Conservation (phyloP, 1,140 invertebrate genomes). For the Sarcophaga peregrina region DNA sequence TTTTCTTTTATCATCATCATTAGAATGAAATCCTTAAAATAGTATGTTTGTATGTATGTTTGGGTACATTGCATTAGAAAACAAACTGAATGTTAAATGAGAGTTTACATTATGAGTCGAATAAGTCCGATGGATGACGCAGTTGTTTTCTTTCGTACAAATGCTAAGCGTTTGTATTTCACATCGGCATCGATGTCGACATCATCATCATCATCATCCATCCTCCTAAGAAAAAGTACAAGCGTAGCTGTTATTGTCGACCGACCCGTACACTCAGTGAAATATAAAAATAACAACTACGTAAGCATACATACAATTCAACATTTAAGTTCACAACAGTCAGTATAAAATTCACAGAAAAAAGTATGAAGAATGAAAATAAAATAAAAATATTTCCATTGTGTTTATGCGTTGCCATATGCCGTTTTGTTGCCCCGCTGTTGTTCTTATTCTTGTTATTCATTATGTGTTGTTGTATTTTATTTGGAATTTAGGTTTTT, state of each 20-base stretch:
- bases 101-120: background rate
- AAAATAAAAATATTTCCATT: constrained; percentile 39
- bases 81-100: background rate
- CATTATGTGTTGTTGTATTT: background rate
- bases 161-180: background rate
- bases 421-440: constrained; percentile 31
- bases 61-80: too few relatives aligned
- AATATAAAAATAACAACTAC: constrained; percentile 14
- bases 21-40: background rate
- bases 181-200: background rate
- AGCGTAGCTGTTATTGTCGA: background rate
- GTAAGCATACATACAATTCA: constrained; percentile 1
- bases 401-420: constrained; percentile 41
- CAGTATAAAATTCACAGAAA: constrained; percentile 22
- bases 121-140: constrained; percentile 23
- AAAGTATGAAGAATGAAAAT: constrained; percentile 6
- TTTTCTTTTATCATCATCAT: too few relatives aligned
- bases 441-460: background rate
- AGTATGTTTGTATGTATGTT: background rate
- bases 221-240: background rate
- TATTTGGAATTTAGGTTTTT: constrained; percentile 25
- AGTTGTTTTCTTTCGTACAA: background rate
- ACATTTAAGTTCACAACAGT: background rate
- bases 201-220: background rate
- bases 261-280: background rate